These are phyloP conservation scores for Erythrocebus patas DNA, from an alignment of 2,113 vertebrate species.

Conservation along the genomic window DNA sequence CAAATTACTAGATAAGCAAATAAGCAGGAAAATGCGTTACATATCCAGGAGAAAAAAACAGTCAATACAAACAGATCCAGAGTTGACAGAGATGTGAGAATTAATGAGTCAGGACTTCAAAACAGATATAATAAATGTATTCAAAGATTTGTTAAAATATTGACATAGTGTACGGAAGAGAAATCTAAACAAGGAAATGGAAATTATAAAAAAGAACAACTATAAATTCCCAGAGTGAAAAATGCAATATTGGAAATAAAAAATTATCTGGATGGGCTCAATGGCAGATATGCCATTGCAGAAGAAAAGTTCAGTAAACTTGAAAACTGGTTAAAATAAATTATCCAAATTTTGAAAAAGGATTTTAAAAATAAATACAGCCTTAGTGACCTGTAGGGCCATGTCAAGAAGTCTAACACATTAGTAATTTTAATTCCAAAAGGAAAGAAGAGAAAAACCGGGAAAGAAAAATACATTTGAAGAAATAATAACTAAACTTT, in stretches of 20 bases:
- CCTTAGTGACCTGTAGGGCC: neutral
- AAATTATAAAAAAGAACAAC: neutral
- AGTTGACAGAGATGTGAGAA: neutral
- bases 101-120: neutral
- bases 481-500: neutral
- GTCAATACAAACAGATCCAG: neutral
- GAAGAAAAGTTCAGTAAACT: neutral
- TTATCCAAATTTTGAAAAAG: neutral
- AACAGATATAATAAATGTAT: neutral
- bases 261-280: neutral
- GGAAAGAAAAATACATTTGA: neutral
- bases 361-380: neutral
- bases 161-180: neutral
- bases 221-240: neutral
- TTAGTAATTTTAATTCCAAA: neutral
- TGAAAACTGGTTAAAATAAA: neutral
- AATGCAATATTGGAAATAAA: neutral
- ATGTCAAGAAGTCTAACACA: neutral
- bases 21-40: neutral
- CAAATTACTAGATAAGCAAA: neutral
- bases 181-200: neutral
- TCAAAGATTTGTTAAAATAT: neutral
- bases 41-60: neutral
- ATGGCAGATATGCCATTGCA: neutral
- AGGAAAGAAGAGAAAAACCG: neutral